Conservation (phyloP, 1,140 invertebrate genomes). For the Dolichoris vasculosae region DNA sequence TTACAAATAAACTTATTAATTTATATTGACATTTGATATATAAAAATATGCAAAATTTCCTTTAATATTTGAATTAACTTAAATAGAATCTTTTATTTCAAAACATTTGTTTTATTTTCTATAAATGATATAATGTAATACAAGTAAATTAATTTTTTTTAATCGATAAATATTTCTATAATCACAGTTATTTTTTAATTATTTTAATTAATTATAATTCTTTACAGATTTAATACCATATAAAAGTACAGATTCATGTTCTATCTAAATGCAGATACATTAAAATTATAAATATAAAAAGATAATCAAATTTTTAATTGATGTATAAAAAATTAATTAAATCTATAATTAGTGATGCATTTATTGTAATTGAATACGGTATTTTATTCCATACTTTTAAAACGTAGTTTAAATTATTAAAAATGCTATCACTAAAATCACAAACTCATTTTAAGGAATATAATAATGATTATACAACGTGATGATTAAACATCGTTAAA, state of each 20-base stretch:
- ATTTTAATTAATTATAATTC: no score
- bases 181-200: background rate
- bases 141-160: background rate
- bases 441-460: background rate
- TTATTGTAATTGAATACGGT: background rate
- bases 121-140: background rate
- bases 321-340: background rate
- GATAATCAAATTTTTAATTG: background rate
- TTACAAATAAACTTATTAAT: background rate
- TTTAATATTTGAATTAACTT: no score
- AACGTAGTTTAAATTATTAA: background rate
- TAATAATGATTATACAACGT: no score
- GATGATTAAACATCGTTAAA: no score
- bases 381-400: background rate
- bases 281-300: background rate
- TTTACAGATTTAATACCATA: background rate
- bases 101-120: background rate
- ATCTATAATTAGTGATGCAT: background rate
- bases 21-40: background rate
- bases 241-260: background rate
- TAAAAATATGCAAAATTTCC: no score
- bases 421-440: background rate
- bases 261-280: background rate
- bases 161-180: background rate
- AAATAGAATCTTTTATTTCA: no score